Conservation (phyloP, 2,113 vertebrate species). For the Cairina moschata region DNA sequence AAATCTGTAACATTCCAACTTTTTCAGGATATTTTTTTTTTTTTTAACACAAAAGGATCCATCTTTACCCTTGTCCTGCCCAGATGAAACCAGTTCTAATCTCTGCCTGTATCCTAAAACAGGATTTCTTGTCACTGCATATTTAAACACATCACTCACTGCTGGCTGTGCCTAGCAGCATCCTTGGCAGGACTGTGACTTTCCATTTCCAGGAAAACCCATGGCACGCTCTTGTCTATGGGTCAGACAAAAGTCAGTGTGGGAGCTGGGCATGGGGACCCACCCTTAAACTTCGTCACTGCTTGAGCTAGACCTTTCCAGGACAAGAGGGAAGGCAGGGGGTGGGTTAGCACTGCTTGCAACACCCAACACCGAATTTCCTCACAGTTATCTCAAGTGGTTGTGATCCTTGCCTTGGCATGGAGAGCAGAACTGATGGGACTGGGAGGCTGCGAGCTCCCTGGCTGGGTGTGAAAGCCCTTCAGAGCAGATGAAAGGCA, state of each 20-base stretch:
- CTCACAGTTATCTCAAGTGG: background rate
- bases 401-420: background rate
- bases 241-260: background rate
- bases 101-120: background rate
- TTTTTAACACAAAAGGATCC: background rate
- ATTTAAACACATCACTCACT: background rate
- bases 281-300: background rate
- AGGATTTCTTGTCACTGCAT: rapidly evolving
- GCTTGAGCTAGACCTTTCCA: background rate
- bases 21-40: too few species aligned
- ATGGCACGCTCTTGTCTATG: background rate
- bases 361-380: background rate
- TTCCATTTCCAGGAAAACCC: background rate
- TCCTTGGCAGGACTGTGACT: background rate
- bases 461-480: background rate
- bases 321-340: background rate
- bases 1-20: background rate
- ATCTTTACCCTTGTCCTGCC: background rate
- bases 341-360: background rate
- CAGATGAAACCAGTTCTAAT: background rate
- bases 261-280: background rate
- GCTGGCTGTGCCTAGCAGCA: background rate
- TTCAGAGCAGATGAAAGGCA: background rate
- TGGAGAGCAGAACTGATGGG: background rate
- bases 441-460: background rate